Evolutionary conservation across 2,113 vertebrate species (phyloP), one percentile per base, ranked within the genome.

Genomic region (Pardalotus punctatus): DNA sequence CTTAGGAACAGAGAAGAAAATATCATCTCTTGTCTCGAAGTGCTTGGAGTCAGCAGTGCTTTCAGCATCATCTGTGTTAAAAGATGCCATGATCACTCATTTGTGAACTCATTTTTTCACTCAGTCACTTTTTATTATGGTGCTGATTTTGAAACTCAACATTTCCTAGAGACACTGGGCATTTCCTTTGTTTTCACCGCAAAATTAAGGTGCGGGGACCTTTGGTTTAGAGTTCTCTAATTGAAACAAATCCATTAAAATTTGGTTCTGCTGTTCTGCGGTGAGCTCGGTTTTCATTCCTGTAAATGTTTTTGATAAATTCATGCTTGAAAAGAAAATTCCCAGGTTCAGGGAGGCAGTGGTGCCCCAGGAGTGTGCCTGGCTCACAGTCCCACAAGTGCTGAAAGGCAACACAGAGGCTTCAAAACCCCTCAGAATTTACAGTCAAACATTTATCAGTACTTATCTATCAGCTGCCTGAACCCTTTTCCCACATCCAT

Each of bases 121-220:
- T 10, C 27, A 73, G 33, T n/a, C 45, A 1, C 19, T 62, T 36
- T 25, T 14, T 64, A 3, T 18, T 15, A 3, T 3, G 27, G 48
- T 85, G 35, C 40, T 64, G 40, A 2, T 54, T 82, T 65, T 40
- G 45, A 16, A 19, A 23, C 10, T 62, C 80, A 58, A 1, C 9
- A 5, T 62, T 80, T 77, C 11, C 33, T 62, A 17, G 24, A 54
- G 60, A 29, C 23, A 4, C 5, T 36, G 24, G 12, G 6, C 21
- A 3, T 72, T 69, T 53, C n/a, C 60, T 91, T 40, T 40, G 12
- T 6, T 35, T 56, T 56, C 85, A 33, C 54, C 50, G 42, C 28
- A 57, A 65, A 64, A 82, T 79, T 17, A 57, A 67, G 7, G 6
- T 1, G 0, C 0, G 0, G 9, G 16, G 43, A 86, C 35, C 18